These are phyloP conservation scores for Coelopa frigida DNA, from an alignment of 1,140 invertebrate species.

Conservation along the genomic window DNA sequence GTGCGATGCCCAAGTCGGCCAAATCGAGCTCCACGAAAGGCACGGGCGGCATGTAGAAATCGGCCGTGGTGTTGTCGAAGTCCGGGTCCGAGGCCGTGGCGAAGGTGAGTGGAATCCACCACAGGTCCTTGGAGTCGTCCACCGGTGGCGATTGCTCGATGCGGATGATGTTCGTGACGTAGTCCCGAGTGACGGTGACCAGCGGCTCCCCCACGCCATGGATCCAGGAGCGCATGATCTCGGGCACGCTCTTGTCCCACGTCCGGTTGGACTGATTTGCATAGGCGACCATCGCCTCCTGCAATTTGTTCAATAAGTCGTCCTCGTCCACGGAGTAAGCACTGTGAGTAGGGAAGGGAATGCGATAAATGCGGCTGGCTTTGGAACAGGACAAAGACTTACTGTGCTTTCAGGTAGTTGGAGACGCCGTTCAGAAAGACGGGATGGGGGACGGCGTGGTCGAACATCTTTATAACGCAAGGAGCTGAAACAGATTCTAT, in stretches of 20 bases:
- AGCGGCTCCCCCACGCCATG: constrained; percentile 49
- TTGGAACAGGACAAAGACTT: constrained; percentile 27
- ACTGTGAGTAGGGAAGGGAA: no score
- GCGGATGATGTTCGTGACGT: constrained; percentile 37
- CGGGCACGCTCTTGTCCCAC: constrained; percentile 21
- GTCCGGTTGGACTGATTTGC: constrained; percentile 15
- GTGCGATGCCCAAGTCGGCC: constrained; percentile 22
- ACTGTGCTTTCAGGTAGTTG: constrained; percentile 39
- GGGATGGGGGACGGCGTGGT: constrained; percentile 39
- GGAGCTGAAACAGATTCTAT: constrained; percentile 38
- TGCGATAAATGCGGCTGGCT: no score
- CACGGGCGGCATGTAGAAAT: constrained; percentile 34
- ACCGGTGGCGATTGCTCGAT: constrained; percentile 44
- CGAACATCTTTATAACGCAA: constrained; percentile 48
- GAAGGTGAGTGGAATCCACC: constrained; percentile 54
- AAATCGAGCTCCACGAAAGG: constrained; percentile 19
- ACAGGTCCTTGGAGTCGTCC: constrained; percentile 36
- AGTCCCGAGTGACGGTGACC: constrained; percentile 46
- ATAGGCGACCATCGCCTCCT: constrained; percentile 35
- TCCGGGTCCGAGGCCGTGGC: constrained; percentile 39
- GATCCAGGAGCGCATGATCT: constrained; percentile 49
- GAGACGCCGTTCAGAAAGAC: constrained; percentile 39
- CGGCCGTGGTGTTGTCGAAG: constrained; percentile 45
- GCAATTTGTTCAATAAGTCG: constrained; percentile 33
- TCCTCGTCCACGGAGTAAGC: constrained; percentile 11